Evolutionary conservation across 2,113 vertebrate species (phyloP), one percentile per base, ranked within the genome.

Genomic region (Manacus vitellinus): DNA sequence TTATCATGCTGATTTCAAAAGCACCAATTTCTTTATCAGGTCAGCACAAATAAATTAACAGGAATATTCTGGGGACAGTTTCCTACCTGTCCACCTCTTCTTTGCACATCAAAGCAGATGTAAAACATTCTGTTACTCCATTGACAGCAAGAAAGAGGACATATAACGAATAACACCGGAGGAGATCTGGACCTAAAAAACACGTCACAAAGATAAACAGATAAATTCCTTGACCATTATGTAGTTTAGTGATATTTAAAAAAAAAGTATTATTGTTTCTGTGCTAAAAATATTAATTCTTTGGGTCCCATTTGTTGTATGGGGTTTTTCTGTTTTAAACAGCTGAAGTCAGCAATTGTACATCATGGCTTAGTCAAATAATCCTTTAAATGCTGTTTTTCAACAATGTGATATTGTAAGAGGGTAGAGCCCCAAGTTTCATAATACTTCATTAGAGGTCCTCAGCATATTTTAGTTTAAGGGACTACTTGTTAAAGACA

Each of bases 81-180:
- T 96, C 98, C 96, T 89, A 99, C 99, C 98, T 99, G 98, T 99
- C 99, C 10, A 99, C 98, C 80, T 99, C 98, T 72, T 99, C 97
- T 95, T 99, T 99, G 96, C 99, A 99, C 99, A 99, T 99, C 74
- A 98, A 98, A 93, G 99, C 99, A 98, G 98, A 99, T 0, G 99
- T 99, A 91, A 99, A 99, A 91, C 99, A 99, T 94, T 99, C 99
- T 0, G 99, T 99, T 52, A 99, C 97, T 49, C 99, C 99, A 54
- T 99, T 99, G 72, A 99, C 83, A 89, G 99, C 99, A 73, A 99
- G 98, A 67, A 99, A 98, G 16, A 99, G 97, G 65, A 99, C 99
- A 43, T 99, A 99, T 41, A 98, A 79, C 8, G 99, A 99, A 85
- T 99, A 99, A 95, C 97, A 99, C 41, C 98, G 97, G 76, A 99